Conservation (phyloP, 2,888 invertebrate species). For the Bellardia pandia region DNA sequence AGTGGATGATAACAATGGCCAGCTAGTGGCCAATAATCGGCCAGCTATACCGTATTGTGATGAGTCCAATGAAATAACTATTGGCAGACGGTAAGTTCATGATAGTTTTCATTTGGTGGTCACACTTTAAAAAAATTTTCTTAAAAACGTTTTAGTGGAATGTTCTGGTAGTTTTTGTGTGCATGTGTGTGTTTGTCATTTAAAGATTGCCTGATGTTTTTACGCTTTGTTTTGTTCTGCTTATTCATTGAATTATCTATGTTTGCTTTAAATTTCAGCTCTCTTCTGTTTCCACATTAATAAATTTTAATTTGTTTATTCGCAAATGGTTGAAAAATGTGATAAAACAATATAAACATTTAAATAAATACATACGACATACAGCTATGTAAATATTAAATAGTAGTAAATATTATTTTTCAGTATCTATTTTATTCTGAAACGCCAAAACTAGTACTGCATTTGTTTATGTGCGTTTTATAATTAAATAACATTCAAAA, state of each 20-base stretch:
- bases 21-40: conserved; percentile 49
- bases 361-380: neutral
- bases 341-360: conserved; percentile 1
- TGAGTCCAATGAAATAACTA: conserved; percentile 80
- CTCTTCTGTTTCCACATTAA: neutral
- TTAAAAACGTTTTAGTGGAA: conserved; percentile 46
- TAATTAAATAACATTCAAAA: conserved; percentile 4
- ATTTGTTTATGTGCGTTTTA: conserved; percentile 22
- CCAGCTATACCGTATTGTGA: conserved; percentile 80
- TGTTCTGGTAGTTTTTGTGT: conserved; percentile 51
- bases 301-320: neutral
- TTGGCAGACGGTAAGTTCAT: conserved; percentile 81
- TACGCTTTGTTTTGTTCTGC: conserved; percentile 57
- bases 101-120: neutral
- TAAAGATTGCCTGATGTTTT: conserved; percentile 16
- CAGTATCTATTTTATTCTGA: too few relatives aligned
- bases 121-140: neutral
- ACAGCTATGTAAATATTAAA: too few relatives aligned
- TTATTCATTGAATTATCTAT: conserved; percentile 14
- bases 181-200: conserved; percentile 13
- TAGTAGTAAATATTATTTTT: too few relatives aligned
- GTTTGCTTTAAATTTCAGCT: neutral
- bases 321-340: conserved; percentile 46
- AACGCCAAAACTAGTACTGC: neutral
- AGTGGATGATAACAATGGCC: neutral